A percentile compares a stretch with the other conserved stretches of the same genome.
Evolutionary conservation across 2,797 vertebrate genomes (phyloP).

Genomic region (Adelosebastes latens): DNA sequence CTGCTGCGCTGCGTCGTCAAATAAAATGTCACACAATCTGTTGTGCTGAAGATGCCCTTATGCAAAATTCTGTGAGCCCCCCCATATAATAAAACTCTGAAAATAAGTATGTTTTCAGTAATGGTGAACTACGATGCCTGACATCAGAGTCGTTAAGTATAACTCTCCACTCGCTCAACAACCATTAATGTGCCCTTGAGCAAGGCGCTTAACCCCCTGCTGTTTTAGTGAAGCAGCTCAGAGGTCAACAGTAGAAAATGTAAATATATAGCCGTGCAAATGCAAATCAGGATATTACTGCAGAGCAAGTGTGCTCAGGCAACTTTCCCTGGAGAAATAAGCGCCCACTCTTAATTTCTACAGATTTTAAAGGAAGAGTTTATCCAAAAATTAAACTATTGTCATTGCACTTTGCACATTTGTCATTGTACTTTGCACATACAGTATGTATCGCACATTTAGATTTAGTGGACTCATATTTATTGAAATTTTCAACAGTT

Average conservation of each 20-base stretch:
- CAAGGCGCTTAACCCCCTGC: constrained; percentile 45
- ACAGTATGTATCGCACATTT: not conserved
- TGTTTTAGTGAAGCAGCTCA: constrained; percentile 28
- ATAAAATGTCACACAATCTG: constrained; percentile 44
- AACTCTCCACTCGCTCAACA: constrained; percentile 4
- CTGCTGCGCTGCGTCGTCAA: constrained; percentile 13
- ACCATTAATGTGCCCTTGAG: constrained; percentile 40
- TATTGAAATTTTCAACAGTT: not conserved
- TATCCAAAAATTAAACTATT: not conserved
- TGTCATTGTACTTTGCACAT: not conserved
- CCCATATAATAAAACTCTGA: constrained; percentile 10
- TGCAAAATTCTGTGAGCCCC: constrained; percentile 14
- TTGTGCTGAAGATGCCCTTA: constrained; percentile 28
- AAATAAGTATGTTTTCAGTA: constrained; percentile 13
- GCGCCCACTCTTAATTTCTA: not conserved
- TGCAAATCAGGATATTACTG: constrained; percentile 29
- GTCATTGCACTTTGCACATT: not conserved
- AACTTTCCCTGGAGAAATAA: constrained; percentile 1
- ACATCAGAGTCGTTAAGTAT: constrained; percentile 24
- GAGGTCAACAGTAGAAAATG: constrained; percentile 1
- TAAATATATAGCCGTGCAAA: constrained; percentile 15
- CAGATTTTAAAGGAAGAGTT: constrained; percentile 1
- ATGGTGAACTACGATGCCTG: not conserved
- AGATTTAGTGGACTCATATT: not conserved
- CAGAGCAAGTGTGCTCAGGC: not conserved